These are phyloP conservation scores for Rosalia funebris DNA, from an alignment of 2,888 invertebrate genomes.

Conservation along the genomic window DNA sequence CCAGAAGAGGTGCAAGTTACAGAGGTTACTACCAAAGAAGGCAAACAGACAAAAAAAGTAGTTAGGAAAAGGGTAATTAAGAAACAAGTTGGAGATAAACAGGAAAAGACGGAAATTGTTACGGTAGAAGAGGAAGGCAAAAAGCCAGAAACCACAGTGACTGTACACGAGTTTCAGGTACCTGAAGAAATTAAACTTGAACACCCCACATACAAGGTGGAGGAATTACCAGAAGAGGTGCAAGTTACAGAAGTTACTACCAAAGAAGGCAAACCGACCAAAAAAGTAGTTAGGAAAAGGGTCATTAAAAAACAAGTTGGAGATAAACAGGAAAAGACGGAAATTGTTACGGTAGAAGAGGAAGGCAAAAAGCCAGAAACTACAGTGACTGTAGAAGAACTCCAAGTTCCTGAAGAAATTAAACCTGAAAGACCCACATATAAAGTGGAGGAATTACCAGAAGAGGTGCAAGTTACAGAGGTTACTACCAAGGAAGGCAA, in stretches of 20 bases:
- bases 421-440: conserved; percentile 32
- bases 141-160: conserved; percentile 50
- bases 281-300: conserved; percentile 51
- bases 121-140: conserved; percentile 58
- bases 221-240: conserved; percentile 34
- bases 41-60: conserved; percentile 39
- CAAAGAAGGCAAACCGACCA: conserved; percentile 44
- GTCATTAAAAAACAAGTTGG: conserved; percentile 59
- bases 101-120: conserved; percentile 61
- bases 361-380: conserved; percentile 63
- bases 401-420: conserved; percentile 45
- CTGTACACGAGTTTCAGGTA: conserved; percentile 43
- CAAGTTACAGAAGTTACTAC: conserved; percentile 43
- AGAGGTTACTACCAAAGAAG: conserved; percentile 49
- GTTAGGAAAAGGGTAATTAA: conserved; percentile 60
- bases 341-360: conserved; percentile 60
- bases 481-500: conserved; percentile 58
- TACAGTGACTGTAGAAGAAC: conserved; percentile 57
- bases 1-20: conserved; percentile 53
- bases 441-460: conserved; percentile 45
- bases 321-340: conserved; percentile 59
- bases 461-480: conserved; percentile 56
- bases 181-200: conserved; percentile 47
- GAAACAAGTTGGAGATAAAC: conserved; percentile 57
- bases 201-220: conserved; percentile 29